Base-by-base conservation (phyloP, 2,888 invertebrate genomes). In the Fissipunctia ypsillon region DNA sequence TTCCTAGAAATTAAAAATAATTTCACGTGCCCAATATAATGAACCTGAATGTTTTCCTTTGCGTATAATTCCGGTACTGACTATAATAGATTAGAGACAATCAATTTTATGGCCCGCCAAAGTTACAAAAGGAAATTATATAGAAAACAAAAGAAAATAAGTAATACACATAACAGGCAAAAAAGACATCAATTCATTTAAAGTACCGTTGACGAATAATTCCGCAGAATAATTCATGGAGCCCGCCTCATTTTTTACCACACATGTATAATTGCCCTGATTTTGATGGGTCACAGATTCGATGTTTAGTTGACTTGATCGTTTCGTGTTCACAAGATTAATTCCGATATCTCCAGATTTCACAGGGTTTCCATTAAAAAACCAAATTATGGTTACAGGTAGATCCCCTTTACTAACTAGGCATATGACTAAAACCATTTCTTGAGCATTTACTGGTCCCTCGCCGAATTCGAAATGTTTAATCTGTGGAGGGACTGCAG, bases 381-480 rank as follows among this genome's bases (percentile, higher is more conserved):
- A 97, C 98, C 98, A 98, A 76, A 96, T 96, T 85, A 98, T 97
- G 87, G 96, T 96, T 85, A 97, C 94, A 41, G 97, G 97, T 71
- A 97, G 92, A 92, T 98, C 98, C 60, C 98, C 98, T 93, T 98
- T 98, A 75, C 97, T 96, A 74, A 97, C 97, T 73, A 97, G 96
- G 90, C 98, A 98, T 70, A 97, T 97, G 28, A 97, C 96, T 83
- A 97, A 97, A 75, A 97, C 97, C 91, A 97, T 96, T 93, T 98
- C 98, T 89, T 97, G 97, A 81, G 97, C 97, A 92, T 98, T 97
- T 61, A 97, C 96, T 66, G 97, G 96, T 83, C 97, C 97, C 81
- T 98, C 97, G 80, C 98, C 98, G 91, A 98, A 98, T 89, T 97
- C 97, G 89, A 98, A 98, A 82, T 97, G 97, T 88, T 97, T 97